Evolutionary conservation across 2,888 invertebrate genomes (phyloP).

Genomic region (Spialia ferax): DNA sequence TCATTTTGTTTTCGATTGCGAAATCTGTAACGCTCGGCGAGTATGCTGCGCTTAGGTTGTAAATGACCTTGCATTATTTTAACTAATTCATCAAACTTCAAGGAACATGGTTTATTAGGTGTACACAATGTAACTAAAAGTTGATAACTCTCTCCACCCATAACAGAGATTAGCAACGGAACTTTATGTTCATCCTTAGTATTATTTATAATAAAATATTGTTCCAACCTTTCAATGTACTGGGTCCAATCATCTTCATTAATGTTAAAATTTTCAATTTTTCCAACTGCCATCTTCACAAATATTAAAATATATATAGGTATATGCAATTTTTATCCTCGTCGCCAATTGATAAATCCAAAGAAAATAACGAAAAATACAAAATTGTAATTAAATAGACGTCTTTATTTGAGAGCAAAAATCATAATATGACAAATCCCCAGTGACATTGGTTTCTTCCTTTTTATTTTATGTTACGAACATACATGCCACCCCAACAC

Average conservation of each 20-base stretch:
- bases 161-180: neutral
- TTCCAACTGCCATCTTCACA: neutral
- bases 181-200: neutral
- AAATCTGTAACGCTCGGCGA: constrained; percentile 24
- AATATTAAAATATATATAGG: neutral
- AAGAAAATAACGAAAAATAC: too few species aligned
- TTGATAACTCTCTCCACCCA: constrained; percentile 2
- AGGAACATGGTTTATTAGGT: neutral
- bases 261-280: constrained; percentile 4
- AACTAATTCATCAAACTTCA: constrained; percentile 2
- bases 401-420: too few species aligned
- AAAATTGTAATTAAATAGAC: too few species aligned
- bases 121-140: constrained; percentile 9
- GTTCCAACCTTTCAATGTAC: constrained; percentile 1
- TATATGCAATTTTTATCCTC: neutral
- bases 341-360: constrained; percentile 6
- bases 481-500: constrained; percentile 10
- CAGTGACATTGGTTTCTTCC: neutral
- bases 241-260: neutral
- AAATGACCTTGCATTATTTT: neutral
- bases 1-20: constrained; percentile 4
- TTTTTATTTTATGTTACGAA: neutral
- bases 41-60: constrained; percentile 41
- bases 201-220: constrained; percentile 4
- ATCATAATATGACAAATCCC: too few species aligned